Conservation (phyloP, 2,113 vertebrate species). For the Steatornis caripensis region DNA sequence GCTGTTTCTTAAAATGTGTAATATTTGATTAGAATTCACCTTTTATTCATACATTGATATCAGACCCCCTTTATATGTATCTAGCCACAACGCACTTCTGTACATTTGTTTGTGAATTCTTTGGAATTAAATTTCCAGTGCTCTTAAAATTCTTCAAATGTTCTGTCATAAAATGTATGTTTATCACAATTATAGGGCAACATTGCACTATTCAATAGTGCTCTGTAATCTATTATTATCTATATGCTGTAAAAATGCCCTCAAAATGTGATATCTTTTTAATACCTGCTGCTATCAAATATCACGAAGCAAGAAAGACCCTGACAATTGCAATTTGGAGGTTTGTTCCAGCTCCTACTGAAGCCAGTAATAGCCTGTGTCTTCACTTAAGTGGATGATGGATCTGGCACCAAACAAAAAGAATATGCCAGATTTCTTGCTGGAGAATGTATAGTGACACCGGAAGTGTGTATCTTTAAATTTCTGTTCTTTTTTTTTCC, state of each 20-base stretch:
- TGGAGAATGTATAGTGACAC: not conserved
- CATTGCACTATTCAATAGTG: fast-evolving
- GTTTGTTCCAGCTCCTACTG: not conserved
- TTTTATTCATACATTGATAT: not conserved
- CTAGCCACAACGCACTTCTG: not conserved
- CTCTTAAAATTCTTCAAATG: not conserved
- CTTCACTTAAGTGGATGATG: not conserved
- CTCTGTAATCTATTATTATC: not conserved
- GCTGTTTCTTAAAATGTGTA: not conserved
- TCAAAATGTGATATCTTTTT: not conserved
- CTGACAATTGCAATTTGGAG: not conserved
- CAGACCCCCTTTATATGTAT: not conserved
- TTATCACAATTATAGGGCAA: not conserved
- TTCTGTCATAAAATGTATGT: not conserved
- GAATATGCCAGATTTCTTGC: not conserved
- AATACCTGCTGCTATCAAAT: not conserved
- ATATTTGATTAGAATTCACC: not conserved
- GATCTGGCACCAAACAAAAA: not conserved
- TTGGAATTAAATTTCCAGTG: not conserved
- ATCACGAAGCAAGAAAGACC: not conserved
- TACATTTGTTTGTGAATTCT: not conserved
- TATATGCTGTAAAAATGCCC: not conserved
- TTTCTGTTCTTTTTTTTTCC: not conserved
- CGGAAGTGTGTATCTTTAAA: not conserved
- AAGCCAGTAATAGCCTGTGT: not conserved